Percentiles rank a stretch among this genome's conserved stretches.
Evolutionary conservation across 2,113 vertebrate species (phyloP).

Genomic region (Trogon surrucura): DNA sequence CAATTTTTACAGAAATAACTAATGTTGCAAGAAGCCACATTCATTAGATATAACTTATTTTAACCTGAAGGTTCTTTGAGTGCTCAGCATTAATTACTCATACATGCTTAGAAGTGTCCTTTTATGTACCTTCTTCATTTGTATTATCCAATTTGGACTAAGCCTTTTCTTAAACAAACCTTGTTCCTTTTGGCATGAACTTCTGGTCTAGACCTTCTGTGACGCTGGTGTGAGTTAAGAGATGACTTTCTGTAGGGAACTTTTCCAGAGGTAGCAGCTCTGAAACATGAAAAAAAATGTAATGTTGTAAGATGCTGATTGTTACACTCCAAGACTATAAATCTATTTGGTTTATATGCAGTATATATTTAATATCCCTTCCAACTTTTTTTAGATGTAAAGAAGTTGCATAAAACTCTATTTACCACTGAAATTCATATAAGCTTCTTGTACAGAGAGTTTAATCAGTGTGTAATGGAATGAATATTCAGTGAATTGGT

Average conservation of each 20-base stretch:
- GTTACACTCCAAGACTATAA: not conserved
- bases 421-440: not conserved
- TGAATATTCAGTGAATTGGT: not conserved
- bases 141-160: not conserved
- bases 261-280: not conserved
- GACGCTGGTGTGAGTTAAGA: not conserved
- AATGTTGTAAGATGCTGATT: not conserved
- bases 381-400: not conserved
- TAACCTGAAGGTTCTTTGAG: not conserved
- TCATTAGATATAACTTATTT: not conserved
- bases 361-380: not conserved
- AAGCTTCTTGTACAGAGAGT: not conserved
- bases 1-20: not conserved
- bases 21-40: not conserved
- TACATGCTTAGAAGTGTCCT: not conserved
- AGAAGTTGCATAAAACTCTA: not conserved
- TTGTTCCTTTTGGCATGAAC: not conserved
- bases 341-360: not conserved
- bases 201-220: not conserved
- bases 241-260: not conserved
- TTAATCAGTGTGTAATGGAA: not conserved
- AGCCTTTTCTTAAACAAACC: not conserved
- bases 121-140: fast-evolving
- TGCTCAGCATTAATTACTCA: not conserved
- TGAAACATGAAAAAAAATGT: not conserved